Evolutionary conservation across 2,797 vertebrate species (phyloP), one percentile per base, ranked within the genome.

Genomic region (Rousettus madagascariensis): DNA sequence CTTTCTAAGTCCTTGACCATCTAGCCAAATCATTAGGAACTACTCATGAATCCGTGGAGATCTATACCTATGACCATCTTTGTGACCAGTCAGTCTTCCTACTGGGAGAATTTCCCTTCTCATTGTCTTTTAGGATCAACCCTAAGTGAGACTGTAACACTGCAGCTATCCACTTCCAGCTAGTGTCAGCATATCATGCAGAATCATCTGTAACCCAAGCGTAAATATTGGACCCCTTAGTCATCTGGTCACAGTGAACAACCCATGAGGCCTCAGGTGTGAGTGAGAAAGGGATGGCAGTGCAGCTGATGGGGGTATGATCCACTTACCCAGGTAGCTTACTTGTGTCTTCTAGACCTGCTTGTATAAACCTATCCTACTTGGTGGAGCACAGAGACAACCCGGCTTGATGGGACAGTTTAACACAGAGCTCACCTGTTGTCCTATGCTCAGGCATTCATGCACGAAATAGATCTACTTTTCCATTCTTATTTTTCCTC

Each of bases 401-500:
- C 36, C 38, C 55, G 38, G 43, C 55, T 59, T 51, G 15, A 30
- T 38, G 24, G 16, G n/a, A 78, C 16, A 69, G 15, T 74, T 68
- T 84, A 87, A 82, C 43, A 74, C 69, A 68, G 17, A 84, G 36
- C 65, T 93, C 43, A 69, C 77, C 51, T 92, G 61, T 71, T 92
- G 68, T 71, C 68, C 46, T 72, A 17, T 10, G 10, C n/a, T 89
- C 51, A 86, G 80, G 20, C 57, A 22, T 77, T 90, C 51, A 80
- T 46, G 86, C 65, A 61, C 71, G 79, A 90, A 90, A 61, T 36
- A 80, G n/a, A 80, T 30, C 75, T 16, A 19, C 36, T 90, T 88
- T 80, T 82, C 57, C 24, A 66, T 82, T 95, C 85, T 95, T 72
- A 71, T 49, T 65, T 86, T 95, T 90, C 90, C 30, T 90, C 41